Conservation (phyloP, 2,888 invertebrate genomes). For the Stenolophus ochropezus region DNA sequence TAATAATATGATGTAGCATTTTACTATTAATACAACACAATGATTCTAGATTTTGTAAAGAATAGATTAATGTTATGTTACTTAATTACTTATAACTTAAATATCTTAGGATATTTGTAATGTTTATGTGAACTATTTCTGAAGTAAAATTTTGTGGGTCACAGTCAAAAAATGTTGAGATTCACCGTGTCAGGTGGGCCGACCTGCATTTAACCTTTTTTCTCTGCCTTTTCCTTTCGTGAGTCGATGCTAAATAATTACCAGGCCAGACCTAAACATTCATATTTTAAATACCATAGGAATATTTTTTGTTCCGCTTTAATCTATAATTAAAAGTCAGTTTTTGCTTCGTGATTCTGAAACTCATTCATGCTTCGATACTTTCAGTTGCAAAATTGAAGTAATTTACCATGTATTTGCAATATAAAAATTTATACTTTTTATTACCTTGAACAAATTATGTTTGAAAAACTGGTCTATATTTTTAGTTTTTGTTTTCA, state of each 20-base stretch:
- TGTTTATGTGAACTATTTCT: too few species aligned
- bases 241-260: slow-evolving; percentile 37
- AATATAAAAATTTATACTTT: not conserved
- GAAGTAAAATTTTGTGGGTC: not conserved
- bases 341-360: slow-evolving; percentile 8
- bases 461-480: not conserved
- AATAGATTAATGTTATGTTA: too few species aligned
- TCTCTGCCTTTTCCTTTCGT: slow-evolving; percentile 42
- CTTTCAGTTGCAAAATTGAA: not conserved
- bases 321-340: slow-evolving; percentile 29
- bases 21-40: too few species aligned
- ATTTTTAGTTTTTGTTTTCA: not conserved
- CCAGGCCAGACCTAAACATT: slow-evolving; percentile 30
- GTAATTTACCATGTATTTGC: slow-evolving; percentile 7
- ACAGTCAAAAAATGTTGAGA: not conserved
- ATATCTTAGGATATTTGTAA: too few species aligned
- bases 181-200: not conserved
- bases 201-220: slow-evolving; percentile 31
- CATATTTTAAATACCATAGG: slow-evolving; percentile 24
- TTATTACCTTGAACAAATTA: slow-evolving; percentile 1
- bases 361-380: slow-evolving; percentile 38
- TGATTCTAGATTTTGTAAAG: too few species aligned
- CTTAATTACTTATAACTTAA: too few species aligned
- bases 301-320: slow-evolving; percentile 12
- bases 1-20: too few species aligned